Conservation (phyloP, 2,113 vertebrate species). For the Hypanus sabinus region DNA sequence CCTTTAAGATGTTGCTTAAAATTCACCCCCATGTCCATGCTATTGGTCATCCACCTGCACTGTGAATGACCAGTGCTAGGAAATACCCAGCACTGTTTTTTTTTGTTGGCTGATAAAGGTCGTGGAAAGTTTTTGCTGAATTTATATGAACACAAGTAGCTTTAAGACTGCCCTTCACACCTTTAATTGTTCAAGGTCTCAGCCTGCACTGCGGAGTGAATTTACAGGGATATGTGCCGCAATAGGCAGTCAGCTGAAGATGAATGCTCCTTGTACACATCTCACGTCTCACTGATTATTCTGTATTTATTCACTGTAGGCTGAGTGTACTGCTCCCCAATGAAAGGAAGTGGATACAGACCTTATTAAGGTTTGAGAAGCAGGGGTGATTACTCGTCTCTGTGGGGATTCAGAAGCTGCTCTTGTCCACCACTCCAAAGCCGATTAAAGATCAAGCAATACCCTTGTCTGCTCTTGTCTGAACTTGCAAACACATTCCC, state of each 20-base stretch:
- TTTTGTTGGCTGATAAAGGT: no score
- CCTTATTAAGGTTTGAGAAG: constrained; percentile 36
- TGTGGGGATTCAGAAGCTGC: background rate
- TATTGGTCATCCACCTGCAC: no score
- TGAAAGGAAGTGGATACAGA: constrained; percentile 27
- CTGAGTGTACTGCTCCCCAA: background rate
- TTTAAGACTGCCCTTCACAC: background rate
- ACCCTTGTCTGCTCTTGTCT: background rate
- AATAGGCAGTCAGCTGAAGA: background rate
- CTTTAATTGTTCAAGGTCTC: background rate
- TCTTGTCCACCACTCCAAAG: background rate
- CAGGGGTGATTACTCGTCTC: constrained; percentile 27
- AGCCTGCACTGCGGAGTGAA: background rate
- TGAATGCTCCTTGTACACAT: background rate
- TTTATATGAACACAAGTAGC: no score
- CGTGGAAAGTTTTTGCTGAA: no score
- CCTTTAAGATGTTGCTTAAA: no score
- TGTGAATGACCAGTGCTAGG: no score
- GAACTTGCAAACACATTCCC: background rate
- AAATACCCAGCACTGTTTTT: no score
- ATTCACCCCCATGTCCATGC: no score
- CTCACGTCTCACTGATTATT: constrained; percentile 21
- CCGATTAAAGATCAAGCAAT: constrained; percentile 42
- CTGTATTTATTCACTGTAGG: constrained; percentile 16
- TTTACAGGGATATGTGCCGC: background rate